Conservation (phyloP, 2,888 invertebrate genomes). For the Stenichneumon culpator region DNA sequence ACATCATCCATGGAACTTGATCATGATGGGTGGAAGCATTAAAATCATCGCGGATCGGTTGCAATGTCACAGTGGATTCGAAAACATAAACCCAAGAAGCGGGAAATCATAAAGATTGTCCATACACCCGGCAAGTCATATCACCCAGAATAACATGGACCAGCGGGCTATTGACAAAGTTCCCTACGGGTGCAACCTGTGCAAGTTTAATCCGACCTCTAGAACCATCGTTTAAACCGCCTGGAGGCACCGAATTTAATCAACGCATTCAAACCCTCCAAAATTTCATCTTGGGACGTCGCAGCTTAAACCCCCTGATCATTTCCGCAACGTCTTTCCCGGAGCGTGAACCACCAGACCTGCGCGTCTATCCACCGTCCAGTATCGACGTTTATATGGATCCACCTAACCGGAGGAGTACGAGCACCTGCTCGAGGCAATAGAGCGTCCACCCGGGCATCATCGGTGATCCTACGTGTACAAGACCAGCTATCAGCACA, state of each 20-base stretch:
- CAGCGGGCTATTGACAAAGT: not conserved
- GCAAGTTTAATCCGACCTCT: not conserved
- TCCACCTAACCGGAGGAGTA: not conserved
- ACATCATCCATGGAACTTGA: too few species aligned
- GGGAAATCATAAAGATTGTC: not conserved
- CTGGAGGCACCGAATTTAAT: not conserved
- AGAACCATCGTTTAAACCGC: not conserved
- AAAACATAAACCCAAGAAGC: not conserved
- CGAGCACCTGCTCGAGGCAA: constrained; percentile 22
- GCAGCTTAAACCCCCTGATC: not conserved
- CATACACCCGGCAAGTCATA: not conserved
- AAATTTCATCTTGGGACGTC: not conserved
- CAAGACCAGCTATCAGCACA: constrained; percentile 56
- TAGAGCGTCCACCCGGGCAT: constrained; percentile 21
- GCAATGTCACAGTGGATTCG: not conserved
- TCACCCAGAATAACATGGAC: not conserved
- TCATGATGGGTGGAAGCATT: not conserved
- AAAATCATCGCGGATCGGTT: not conserved
- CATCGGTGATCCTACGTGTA: constrained; percentile 53
- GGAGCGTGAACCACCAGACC: not conserved
- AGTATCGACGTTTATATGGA: constrained; percentile 27
- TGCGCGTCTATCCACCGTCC: not conserved
- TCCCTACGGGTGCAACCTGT: not conserved
- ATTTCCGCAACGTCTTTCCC: not conserved
- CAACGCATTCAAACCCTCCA: not conserved